Base-by-base conservation (phyloP, 1,140 invertebrate genomes). In the Drosophila nikananu region DNA sequence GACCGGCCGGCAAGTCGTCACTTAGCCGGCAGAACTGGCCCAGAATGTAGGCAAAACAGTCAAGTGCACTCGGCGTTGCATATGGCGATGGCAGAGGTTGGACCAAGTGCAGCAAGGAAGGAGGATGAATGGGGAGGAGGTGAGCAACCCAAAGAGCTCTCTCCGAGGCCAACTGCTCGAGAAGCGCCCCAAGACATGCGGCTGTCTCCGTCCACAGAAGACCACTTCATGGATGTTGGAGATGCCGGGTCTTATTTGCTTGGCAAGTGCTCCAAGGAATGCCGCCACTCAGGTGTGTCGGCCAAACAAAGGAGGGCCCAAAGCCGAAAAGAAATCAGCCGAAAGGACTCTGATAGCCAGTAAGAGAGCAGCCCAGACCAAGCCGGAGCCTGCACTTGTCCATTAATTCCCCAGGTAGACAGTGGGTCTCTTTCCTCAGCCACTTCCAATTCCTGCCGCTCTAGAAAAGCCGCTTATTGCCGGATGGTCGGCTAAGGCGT, bases 211-310 rank as follows among this genome's bases (percentile, higher is more conserved):
- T 73, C 70, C 70, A 59, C 46, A 57, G 64, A 68, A 57, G 66
- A 51, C 66, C 58, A 64, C 72, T 75, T 75, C 59, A 75, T 46
- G 71, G 25, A 66, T 67, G 52, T 25, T 57, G 54, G 35, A 74
- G 59, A 73, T 61, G 58, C 42, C 59, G 41, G 49, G 12, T 74
- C 77, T 77, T 73, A 64, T 72, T 73, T 68, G 42, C 60, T 44
- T 76, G 70, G 61, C 63, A 83, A 87, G 72, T 73, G 62, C 67
- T 48, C 68, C 77, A 71, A 71, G 73, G 77, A 59, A 54, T 51
- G 46, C 17, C 66, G 54, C 61, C 80, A 83, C 81, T 87, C 83
- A 89, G 77, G 67, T 81, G 81, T 78, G 72, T 64, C 62, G 41
- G 44, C 41, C 61, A 61, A 66, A 77, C 77, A 89, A 87, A 74